These are phyloP conservation scores for Drosophila anceps DNA, from an alignment of 2,888 invertebrate genomes.

Conservation along the genomic window DNA sequence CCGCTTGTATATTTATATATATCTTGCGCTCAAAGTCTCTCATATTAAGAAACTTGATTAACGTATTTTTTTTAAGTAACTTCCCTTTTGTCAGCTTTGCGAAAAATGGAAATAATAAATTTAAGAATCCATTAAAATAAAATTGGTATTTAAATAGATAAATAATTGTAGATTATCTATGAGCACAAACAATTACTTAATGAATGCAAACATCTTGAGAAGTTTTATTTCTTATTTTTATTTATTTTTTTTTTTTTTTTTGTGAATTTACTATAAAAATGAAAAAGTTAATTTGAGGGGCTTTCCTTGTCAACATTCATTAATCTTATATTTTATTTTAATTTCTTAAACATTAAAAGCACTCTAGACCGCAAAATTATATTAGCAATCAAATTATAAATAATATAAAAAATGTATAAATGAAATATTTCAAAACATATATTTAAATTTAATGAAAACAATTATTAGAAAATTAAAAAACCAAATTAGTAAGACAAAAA, in stretches of 20 bases:
- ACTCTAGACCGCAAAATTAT: too few relatives aligned
- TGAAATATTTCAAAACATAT: too few relatives aligned
- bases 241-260: too few relatives aligned
- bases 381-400: too few relatives aligned
- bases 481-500: too few relatives aligned
- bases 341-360: not conserved
- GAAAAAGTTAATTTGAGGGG: not conserved
- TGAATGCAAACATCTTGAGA: not conserved
- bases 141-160: not conserved
- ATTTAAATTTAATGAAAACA: too few relatives aligned
- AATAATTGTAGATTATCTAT: not conserved
- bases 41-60: not conserved
- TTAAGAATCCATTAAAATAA: not conserved
- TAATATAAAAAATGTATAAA: too few relatives aligned
- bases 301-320: not conserved
- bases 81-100: not conserved
- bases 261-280: too few relatives aligned
- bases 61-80: not conserved
- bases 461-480: too few relatives aligned
- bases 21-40: not conserved
- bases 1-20: not conserved
- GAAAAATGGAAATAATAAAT: not conserved
- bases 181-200: not conserved
- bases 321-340: not conserved
- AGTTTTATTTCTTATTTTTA: not conserved